Percentiles rank a stretch among this genome's conserved stretches.
Conservation (phyloP, 2,888 invertebrate species). For the Eupelmus urozonus region DNA sequence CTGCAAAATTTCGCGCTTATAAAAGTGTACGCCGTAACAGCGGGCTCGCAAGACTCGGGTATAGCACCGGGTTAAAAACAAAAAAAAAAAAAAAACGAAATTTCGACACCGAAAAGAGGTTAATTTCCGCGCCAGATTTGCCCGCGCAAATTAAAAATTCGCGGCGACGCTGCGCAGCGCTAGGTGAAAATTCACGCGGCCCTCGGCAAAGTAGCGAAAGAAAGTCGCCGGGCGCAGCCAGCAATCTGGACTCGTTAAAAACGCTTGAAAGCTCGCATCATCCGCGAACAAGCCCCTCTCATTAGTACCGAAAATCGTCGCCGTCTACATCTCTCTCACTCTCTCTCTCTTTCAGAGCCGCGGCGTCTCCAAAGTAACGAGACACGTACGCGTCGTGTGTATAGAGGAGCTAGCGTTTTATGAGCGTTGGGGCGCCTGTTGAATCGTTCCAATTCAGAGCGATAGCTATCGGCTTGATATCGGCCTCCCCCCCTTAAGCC, state of each 20-base stretch:
- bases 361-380: slow-evolving; percentile 38
- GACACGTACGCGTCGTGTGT: not conserved
- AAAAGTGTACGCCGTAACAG: not conserved
- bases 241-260: slow-evolving; percentile 54
- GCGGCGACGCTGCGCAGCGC: slow-evolving; percentile 13
- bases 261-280: slow-evolving; percentile 48
- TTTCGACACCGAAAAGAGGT: slow-evolving; percentile 32
- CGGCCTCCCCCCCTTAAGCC: not conserved
- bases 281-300: slow-evolving; percentile 52
- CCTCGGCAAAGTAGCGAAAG: slow-evolving; percentile 2
- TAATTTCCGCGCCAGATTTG: slow-evolving; percentile 42
- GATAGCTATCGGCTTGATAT: slow-evolving; percentile 12
- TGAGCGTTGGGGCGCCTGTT: slow-evolving; percentile 14
- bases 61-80: too few relatives aligned
- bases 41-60: too few relatives aligned
- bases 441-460: slow-evolving; percentile 48
- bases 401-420: not conserved
- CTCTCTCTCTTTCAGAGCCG: too few relatives aligned
- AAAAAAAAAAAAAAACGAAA: slow-evolving; percentile 1
- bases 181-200: not conserved
- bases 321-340: not conserved
- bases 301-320: slow-evolving; percentile 49
- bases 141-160: slow-evolving; percentile 45
- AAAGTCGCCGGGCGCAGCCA: not conserved
- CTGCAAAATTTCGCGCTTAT: slow-evolving; percentile 2